Conservation (phyloP, 2,797 vertebrate genomes). For the Limosa lapponica region DNA sequence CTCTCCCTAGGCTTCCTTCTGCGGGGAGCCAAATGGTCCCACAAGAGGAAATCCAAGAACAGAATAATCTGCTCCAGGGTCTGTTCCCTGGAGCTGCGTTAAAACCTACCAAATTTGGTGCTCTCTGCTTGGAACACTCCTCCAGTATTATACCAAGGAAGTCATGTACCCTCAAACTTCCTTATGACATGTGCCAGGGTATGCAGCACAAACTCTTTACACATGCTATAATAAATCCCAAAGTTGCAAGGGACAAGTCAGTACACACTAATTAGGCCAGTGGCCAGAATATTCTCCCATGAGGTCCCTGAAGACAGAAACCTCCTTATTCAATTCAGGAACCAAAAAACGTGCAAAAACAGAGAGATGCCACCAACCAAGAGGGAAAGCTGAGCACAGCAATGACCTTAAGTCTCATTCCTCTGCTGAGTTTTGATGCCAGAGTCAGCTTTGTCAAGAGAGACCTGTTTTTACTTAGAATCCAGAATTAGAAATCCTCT, state of each 20-base stretch:
- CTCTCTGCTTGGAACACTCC: not conserved
- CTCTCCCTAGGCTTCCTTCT: not conserved
- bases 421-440: not conserved
- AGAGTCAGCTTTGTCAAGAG: not conserved
- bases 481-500: not conserved
- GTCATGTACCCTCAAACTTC: not conserved
- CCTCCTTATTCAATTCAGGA: not conserved
- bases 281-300: not conserved
- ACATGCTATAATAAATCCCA: not conserved
- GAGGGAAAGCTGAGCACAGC: not conserved
- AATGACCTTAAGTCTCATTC: not conserved
- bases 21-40: not conserved
- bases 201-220: not conserved
- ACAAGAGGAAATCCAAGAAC: not conserved
- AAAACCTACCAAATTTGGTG: not conserved
- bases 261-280: not conserved
- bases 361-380: not conserved
- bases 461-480: not conserved
- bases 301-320: not conserved
- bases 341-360: not conserved
- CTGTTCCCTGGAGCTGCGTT: not conserved
- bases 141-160: not conserved
- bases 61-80: not conserved
- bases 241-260: not conserved
- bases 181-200: not conserved